These are phyloP conservation scores for Sphaerophoria rueppellii DNA, from an alignment of 2,888 invertebrate species.

Conservation along the genomic window DNA sequence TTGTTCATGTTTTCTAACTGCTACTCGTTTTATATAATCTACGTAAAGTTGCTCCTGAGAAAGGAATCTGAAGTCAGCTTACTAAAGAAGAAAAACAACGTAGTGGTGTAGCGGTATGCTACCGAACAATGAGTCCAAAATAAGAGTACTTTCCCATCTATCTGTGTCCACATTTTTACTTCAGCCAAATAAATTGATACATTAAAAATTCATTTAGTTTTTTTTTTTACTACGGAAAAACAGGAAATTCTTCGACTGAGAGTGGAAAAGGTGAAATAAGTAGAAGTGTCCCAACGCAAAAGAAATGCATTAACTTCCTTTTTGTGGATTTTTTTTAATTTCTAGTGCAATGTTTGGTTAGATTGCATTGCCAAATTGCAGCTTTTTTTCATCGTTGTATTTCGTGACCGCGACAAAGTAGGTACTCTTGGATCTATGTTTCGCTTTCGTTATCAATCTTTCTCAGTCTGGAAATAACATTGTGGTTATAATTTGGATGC, in stretches of 20 bases:
- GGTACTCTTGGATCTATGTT: constrained; percentile 4
- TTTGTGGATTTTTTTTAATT: neutral
- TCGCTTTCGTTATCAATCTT: constrained; percentile 26
- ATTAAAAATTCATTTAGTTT: constrained; percentile 47
- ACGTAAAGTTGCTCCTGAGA: neutral
- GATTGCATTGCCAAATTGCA: constrained; percentile 40
- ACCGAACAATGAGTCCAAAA: constrained; percentile 14
- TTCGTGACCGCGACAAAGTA: constrained; percentile 15
- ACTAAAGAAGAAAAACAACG: neutral
- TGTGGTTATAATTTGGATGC: no score
- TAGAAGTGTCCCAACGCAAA: constrained; percentile 30
- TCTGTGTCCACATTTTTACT: constrained; percentile 42
- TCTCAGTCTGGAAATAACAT: neutral
- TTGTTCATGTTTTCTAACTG: neutral
- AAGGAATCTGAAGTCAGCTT: constrained; percentile 26
- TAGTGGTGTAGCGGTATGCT: neutral
- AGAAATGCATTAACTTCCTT: constrained; percentile 29
- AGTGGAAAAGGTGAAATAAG: constrained; percentile 44
- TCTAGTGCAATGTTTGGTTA: constrained; percentile 28
- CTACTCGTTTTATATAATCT: neutral
- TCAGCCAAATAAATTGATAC: constrained; percentile 41
- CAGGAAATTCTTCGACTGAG: constrained; percentile 36
- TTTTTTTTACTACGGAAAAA: neutral
- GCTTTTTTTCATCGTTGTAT: neutral
- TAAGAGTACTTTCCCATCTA: constrained; percentile 28